Evolutionary conservation across 2,797 vertebrate species (phyloP).

Genomic region (Hipposideros larvatus): DNA sequence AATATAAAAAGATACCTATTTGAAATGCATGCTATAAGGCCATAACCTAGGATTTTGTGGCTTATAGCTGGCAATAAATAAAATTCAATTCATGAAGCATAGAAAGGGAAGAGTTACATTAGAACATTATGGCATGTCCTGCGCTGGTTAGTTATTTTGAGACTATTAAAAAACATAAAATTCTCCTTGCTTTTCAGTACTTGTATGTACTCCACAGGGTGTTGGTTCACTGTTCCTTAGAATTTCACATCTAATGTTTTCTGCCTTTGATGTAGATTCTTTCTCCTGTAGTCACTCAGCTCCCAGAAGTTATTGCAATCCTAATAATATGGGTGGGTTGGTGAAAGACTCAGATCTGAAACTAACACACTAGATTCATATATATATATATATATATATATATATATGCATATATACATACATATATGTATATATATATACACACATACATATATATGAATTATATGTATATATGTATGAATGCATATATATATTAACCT

Average conservation of each 20-base stretch:
- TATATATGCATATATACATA: too few species aligned
- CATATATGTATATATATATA: background rate
- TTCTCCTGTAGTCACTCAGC: background rate
- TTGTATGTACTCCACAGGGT: background rate
- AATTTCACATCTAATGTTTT: conserved; percentile 30
- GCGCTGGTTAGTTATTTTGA: background rate
- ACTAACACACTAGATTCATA: background rate
- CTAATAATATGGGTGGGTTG: background rate
- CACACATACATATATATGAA: too few species aligned
- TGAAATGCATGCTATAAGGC: background rate
- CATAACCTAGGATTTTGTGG: background rate
- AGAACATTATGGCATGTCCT: background rate
- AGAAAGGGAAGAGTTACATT: background rate
- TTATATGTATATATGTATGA: too few species aligned
- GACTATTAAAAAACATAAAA: background rate
- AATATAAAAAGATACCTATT: background rate
- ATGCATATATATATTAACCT: background rate
- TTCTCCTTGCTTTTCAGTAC: background rate
- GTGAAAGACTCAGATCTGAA: conserved; percentile 42
- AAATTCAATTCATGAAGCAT: conserved; percentile 17
- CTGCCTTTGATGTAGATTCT: background rate
- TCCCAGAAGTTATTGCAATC: background rate
- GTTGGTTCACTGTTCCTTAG: background rate
- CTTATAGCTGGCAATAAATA: background rate
- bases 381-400: background rate